These are phyloP conservation scores for Plecturocebus donacophilus DNA, from an alignment of 2,113 vertebrate genomes.

Conservation along the genomic window DNA sequence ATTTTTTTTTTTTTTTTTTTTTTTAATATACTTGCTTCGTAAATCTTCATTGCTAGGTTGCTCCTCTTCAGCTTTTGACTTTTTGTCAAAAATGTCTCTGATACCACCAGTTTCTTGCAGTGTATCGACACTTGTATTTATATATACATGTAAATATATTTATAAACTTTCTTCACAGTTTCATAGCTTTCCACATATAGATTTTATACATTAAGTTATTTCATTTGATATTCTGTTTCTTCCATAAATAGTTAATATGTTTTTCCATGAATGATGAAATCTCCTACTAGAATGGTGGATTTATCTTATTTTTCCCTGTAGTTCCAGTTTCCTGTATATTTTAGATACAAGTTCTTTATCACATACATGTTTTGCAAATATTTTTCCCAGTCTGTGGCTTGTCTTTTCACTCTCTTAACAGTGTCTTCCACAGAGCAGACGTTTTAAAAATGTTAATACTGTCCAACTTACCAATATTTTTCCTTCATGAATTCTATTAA, in stretches of 20 bases:
- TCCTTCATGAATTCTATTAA: not conserved
- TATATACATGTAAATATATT: not conserved
- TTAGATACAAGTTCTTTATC: not conserved
- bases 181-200: no score
- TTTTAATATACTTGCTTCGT: no score
- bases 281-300: no score
- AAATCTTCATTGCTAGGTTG: no score
- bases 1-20: no score
- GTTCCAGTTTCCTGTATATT: not conserved
- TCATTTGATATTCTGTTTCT: no score
- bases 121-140: not conserved
- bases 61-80: no score
- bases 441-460: not conserved
- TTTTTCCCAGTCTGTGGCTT: not conserved
- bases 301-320: not conserved
- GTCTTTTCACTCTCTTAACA: not conserved
- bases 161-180: no score
- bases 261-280: not conserved
- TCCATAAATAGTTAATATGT: no score
- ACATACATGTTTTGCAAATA: not conserved
- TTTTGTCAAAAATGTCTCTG: not conserved
- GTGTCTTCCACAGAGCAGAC: not conserved
- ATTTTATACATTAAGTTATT: no score
- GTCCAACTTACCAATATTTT: not conserved
- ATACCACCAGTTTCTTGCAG: not conserved